Evolutionary conservation across 2,797 vertebrate species (phyloP).

Genomic region (Gallinago solitaria): DNA sequence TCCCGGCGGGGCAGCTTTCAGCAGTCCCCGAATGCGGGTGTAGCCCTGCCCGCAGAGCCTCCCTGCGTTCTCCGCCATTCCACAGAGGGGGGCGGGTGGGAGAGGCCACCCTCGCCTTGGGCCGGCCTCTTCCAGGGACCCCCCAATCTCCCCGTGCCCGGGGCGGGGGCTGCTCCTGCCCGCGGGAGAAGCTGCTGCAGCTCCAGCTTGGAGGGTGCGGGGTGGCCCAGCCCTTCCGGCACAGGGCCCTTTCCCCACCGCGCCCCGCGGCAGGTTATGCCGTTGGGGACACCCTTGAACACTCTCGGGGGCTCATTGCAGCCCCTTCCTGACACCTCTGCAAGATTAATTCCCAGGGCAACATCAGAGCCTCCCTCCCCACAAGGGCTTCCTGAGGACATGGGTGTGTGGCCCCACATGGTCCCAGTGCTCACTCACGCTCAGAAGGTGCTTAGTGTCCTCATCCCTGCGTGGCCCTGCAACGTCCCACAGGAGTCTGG

Average conservation of each 20-base stretch:
- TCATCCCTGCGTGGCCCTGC: not conserved
- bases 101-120: too few relatives aligned
- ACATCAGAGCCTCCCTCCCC: not conserved
- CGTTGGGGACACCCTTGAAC: rapidly evolving
- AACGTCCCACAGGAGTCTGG: too few relatives aligned
- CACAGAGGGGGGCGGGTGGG: too few relatives aligned
- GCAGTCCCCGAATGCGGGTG: not conserved
- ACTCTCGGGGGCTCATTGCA: rapidly evolving
- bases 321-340: not conserved
- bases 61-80: not conserved
- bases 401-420: too few relatives aligned
- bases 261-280: too few relatives aligned
- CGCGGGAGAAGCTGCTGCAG: not conserved
- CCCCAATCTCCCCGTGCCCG: not conserved
- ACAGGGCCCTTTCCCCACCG: too few relatives aligned
- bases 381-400: not conserved
- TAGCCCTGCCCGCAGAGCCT: not conserved
- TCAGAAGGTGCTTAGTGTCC: not conserved
- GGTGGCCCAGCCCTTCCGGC: too few relatives aligned
- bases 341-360: not conserved
- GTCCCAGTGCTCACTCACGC: rapidly evolving
- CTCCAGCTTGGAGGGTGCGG: too few relatives aligned
- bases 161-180: not conserved
- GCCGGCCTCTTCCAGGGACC: not conserved
- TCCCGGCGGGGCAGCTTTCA: not conserved